Evolutionary conservation across 2,113 vertebrate species (phyloP).

Genomic region (Aix galericulata): DNA sequence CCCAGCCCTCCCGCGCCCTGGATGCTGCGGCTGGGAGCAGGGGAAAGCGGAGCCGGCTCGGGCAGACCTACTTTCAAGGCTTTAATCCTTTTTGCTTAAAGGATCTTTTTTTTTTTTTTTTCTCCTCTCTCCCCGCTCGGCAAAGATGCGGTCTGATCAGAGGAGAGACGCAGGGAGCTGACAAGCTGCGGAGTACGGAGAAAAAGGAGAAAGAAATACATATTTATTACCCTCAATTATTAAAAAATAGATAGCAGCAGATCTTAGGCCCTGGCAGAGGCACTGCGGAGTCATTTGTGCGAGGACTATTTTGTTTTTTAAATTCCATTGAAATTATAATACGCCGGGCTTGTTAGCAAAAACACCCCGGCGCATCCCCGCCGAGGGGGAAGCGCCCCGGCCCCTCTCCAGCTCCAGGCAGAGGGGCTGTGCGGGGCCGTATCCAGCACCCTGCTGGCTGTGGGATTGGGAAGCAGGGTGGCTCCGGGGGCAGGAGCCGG

Average conservation of each 20-base stretch:
- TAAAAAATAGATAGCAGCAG: conserved; percentile 81
- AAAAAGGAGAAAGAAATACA: conserved; percentile 81
- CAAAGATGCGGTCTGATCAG: conserved; percentile 83
- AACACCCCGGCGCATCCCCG: conserved; percentile 46
- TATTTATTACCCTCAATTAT: conserved; percentile 86
- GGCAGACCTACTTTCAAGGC: conserved; percentile 83
- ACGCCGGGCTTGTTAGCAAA: conserved; percentile 65
- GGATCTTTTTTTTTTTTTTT: conserved; percentile 60
- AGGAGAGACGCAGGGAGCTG: conserved; percentile 80
- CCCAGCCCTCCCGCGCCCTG: not conserved
- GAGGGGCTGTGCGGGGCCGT: not conserved
- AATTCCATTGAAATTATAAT: conserved; percentile 74
- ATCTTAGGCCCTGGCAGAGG: conserved; percentile 79
- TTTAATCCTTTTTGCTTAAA: conserved; percentile 84
- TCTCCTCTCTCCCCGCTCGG: conserved; percentile 19
- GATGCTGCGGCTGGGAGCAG: not conserved
- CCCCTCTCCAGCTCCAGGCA: not conserved
- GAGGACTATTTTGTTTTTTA: conserved; percentile 69
- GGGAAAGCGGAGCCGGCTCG: not conserved
- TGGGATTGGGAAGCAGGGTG: not conserved
- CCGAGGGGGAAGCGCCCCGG: not conserved
- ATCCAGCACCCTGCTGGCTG: not conserved
- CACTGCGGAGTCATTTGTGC: conserved; percentile 68
- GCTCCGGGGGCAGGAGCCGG: not conserved
- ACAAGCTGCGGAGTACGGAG: conserved; percentile 77